Evolutionary conservation across 1,140 invertebrate genomes (phyloP).

Genomic region (Papilio machaon): DNA sequence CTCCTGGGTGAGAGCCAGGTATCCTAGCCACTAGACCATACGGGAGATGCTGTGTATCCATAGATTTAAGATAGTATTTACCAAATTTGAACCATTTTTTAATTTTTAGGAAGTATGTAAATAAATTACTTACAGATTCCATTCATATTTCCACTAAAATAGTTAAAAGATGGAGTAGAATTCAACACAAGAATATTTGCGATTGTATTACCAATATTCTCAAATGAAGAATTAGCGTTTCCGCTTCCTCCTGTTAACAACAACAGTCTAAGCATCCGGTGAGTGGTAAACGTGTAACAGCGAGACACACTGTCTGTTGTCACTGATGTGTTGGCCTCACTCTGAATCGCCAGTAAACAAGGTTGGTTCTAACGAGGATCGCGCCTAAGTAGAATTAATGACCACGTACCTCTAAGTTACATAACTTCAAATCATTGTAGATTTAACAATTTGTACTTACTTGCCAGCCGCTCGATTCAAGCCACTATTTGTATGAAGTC

Average conservation of each 20-base stretch:
- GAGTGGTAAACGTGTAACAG: slow-evolving; percentile 4
- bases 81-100: no score
- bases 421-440: neutral
- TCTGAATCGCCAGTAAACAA: slow-evolving; percentile 32
- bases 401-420: neutral
- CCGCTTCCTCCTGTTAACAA: neutral
- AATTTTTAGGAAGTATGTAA: no score
- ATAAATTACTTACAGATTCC: no score
- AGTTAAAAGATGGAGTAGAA: no score
- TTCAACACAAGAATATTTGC: no score
- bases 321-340: slow-evolving; percentile 14
- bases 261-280: neutral
- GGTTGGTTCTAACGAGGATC: slow-evolving; percentile 4
- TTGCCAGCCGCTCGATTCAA: neutral
- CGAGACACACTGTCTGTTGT: slow-evolving; percentile 6
- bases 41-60: neutral
- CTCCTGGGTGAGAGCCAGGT: slow-evolving; percentile 36
- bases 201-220: neutral
- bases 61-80: no score
- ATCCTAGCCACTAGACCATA: slow-evolving; percentile 18
- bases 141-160: no score
- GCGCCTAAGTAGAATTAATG: neutral
- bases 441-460: neutral
- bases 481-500: neutral
- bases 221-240: neutral